Percentiles rank a stretch among this genome's conserved stretches.
Conservation (phyloP, 2,888 invertebrate genomes). For the Volucella inanis region DNA sequence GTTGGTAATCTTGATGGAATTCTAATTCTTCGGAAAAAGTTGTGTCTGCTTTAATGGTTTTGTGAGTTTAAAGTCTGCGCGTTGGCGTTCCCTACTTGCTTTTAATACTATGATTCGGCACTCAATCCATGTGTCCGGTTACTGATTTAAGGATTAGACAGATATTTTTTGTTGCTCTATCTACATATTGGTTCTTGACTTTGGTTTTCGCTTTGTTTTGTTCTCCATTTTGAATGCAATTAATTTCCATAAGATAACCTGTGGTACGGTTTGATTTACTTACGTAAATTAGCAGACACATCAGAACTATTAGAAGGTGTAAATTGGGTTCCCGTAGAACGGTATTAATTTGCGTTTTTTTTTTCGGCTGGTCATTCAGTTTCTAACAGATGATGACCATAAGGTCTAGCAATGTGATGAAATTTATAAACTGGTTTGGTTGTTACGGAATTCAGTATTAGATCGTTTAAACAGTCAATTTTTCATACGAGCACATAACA, state of each 20-base stretch:
- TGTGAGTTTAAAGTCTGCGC: background rate
- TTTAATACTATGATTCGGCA: constrained; percentile 12
- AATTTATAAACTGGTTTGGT: background rate
- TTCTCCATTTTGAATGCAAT: constrained; percentile 19
- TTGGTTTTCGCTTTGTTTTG: constrained; percentile 6
- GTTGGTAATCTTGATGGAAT: constrained; percentile 61
- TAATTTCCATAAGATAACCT: background rate
- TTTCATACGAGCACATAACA: too few species aligned
- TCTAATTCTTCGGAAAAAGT: constrained; percentile 50
- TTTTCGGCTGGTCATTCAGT: background rate
- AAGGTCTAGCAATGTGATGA: constrained; percentile 8
- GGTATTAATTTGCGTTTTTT: constrained; percentile 32
- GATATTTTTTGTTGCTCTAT: background rate
- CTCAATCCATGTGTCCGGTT: constrained; percentile 52
- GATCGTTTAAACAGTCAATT: too few species aligned
- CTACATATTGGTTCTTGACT: background rate
- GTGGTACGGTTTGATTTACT: constrained; percentile 35
- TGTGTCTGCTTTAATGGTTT: constrained; percentile 50
- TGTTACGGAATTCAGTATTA: too few species aligned
- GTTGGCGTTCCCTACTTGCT: constrained; percentile 23
- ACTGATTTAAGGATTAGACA: constrained; percentile 58
- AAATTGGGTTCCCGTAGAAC: constrained; percentile 36
- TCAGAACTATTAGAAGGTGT: constrained; percentile 53
- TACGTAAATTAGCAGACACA: constrained; percentile 40
- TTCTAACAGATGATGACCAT: constrained; percentile 11